Base-by-base conservation (phyloP, 1,140 invertebrate genomes). In the Amyelois transitella region DNA sequence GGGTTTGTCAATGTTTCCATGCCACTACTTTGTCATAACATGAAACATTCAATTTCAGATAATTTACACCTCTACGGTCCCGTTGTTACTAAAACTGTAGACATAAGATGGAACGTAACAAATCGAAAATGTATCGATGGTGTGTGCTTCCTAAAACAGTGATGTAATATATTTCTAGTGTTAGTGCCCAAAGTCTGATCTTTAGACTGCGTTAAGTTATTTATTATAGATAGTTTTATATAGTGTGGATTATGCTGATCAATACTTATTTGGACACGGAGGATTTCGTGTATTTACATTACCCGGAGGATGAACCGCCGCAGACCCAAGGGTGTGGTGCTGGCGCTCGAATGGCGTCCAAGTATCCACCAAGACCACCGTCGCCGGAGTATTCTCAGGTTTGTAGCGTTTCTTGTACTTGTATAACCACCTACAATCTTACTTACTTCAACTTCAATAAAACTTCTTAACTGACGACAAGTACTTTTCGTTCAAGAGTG, bases 281-380 rank as follows among this genome's bases (percentile, higher is more conserved):
- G 72, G 85, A 88, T 73, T 88, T 88, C 76, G 85, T 88, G 75
- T 83, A 88, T 45, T 66, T 88, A 17, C 84, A 87, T 64, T 88
- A 86, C 53, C 71, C 78, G 17, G 85, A 88, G 70, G 85, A 88
- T 83, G 82, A 86, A 60, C 68, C 71, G 38, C 60, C 72, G 17
- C 63, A 49, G 10, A 21, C 72, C 7, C 82, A 86, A 66, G 81
- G 82, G 43, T 86, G 82, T 53, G 80, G 80, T 7, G 82, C 82
- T 18, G 83, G 83, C 24, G 85, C 82, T 19, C 72, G 85, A 32
- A 72, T 83, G 75, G 81, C 82, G 51, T 76, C 81, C 51, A 85
- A 83, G 66, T 85, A 82, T 54, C 73, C 81, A 2, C 62, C 73
- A 10, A 60, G 82, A 51, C 74, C 85, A 14, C 80, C 82, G 1